Conservation (phyloP, 2,113 vertebrate species). For the Cololabis saira region DNA sequence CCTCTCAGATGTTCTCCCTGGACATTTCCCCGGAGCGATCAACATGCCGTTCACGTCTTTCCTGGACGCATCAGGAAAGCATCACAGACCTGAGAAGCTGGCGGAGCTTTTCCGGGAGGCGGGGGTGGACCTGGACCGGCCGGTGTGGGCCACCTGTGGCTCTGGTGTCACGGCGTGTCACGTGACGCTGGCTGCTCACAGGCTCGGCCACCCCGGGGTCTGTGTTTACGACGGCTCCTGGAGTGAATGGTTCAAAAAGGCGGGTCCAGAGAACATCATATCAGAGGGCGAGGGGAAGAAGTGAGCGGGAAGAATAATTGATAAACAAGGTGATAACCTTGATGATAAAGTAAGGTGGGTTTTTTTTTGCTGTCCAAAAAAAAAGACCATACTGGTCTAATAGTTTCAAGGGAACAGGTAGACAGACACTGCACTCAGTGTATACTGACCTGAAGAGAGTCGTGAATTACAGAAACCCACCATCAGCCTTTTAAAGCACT, state of each 20-base stretch:
- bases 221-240: conserved; percentile 92
- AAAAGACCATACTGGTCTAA: no score
- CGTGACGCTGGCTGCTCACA: conserved; percentile 86
- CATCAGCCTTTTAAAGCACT: no score
- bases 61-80: conserved; percentile 84
- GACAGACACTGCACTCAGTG: no score
- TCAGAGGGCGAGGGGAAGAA: conserved; percentile 87
- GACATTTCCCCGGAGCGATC: conserved; percentile 87
- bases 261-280: conserved; percentile 86
- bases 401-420: no score
- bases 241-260: conserved; percentile 92
- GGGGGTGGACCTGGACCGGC: conserved; percentile 82
- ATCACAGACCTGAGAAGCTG: conserved; percentile 84
- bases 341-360: no score
- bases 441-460: no score
- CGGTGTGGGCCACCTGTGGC: conserved; percentile 88
- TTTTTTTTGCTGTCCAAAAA: not conserved
- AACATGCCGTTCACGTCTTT: conserved; percentile 92
- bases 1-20: conserved; percentile 86
- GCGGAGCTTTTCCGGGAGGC: conserved; percentile 83
- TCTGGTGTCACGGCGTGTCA: conserved; percentile 95
- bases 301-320: conserved; percentile 53
- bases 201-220: conserved; percentile 87
- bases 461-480: no score
- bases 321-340: not conserved